These are phyloP conservation scores for Agonopterix subpropinquella DNA, from an alignment of 2,888 invertebrate species.

Conservation along the genomic window DNA sequence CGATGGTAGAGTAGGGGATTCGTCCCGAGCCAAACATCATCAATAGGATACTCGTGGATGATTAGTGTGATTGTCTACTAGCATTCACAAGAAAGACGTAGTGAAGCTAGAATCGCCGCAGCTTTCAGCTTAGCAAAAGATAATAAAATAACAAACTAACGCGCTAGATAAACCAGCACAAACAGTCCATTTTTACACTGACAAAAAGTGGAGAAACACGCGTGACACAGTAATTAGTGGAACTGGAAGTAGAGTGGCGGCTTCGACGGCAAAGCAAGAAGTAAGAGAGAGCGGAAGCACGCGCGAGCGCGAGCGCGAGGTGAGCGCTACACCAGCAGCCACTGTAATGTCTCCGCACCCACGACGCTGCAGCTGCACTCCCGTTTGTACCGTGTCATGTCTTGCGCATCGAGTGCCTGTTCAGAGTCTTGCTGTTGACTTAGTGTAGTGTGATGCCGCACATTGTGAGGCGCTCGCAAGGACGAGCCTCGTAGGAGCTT, in stretches of 20 bases:
- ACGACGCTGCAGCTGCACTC: slow-evolving; percentile 29
- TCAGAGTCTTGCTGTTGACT: slow-evolving; percentile 66
- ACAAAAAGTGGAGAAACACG: slow-evolving; percentile 20
- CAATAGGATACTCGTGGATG: slow-evolving; percentile 51
- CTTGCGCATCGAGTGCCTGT: slow-evolving; percentile 67
- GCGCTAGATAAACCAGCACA: slow-evolving; percentile 26
- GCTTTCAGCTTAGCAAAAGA: slow-evolving; percentile 59
- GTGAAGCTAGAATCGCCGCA: slow-evolving; percentile 53
- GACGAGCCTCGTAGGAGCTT: slow-evolving; percentile 61
- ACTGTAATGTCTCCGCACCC: slow-evolving; percentile 19
- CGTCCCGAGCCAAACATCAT: slow-evolving; percentile 43
- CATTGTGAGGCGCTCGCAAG: slow-evolving; percentile 52
- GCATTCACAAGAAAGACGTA: slow-evolving; percentile 35
- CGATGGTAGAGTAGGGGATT: slow-evolving; percentile 64
- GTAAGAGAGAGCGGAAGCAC: slow-evolving; percentile 15
- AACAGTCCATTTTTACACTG: slow-evolving; percentile 26
- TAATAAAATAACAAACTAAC: slow-evolving; percentile 20
- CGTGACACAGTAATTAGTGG: slow-evolving; percentile 22
- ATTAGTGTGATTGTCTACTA: slow-evolving; percentile 35
- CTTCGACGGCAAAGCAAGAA: slow-evolving; percentile 9
- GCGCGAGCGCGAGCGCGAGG: slow-evolving; percentile 17
- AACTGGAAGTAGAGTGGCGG: slow-evolving; percentile 12
- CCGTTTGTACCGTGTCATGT: slow-evolving; percentile 65
- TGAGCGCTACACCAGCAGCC: slow-evolving; percentile 18
- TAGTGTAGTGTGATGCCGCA: slow-evolving; percentile 73